phyloP scores from a whole-genome alignment of 2,888 invertebrate genomes.

The Melangyna quadrimaculata region DNA sequence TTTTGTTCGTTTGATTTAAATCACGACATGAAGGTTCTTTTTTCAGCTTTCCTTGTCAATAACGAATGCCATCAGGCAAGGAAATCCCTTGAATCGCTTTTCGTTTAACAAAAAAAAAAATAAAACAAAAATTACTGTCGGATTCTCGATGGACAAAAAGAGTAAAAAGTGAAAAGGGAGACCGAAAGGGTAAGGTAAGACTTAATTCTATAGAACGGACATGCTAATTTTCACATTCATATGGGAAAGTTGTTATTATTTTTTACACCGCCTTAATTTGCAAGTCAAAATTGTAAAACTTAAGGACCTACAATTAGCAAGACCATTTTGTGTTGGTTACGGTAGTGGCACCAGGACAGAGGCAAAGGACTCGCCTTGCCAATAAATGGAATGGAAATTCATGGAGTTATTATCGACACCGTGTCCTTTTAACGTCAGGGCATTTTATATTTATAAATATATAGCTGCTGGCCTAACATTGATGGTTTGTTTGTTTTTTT shows the following conservation, averaged over 20 bases:
- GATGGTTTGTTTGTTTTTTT: constrained; percentile 23
- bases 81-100: constrained; percentile 23
- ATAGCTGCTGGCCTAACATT: background rate
- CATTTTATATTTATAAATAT: background rate
- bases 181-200: background rate
- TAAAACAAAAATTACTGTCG: too few species aligned
- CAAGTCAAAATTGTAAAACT: constrained; percentile 46
- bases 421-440: constrained; percentile 52
- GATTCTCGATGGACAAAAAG: background rate
- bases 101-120: constrained; percentile 15
- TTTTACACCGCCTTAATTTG: constrained; percentile 6
- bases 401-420: constrained; percentile 63
- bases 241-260: constrained; percentile 49
- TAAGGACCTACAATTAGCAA: constrained; percentile 40
- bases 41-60: constrained; percentile 26
- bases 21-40: constrained; percentile 34
- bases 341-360: background rate
- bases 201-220: background rate
- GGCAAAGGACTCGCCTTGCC: constrained; percentile 28
- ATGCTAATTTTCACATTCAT: constrained; percentile 53
- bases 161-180: background rate
- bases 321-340: background rate
- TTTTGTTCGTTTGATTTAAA: background rate
- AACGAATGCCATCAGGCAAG: constrained; percentile 31
- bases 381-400: constrained; percentile 58